phyloP scores from a whole-genome alignment of 1,140 invertebrate species.

The Trissolcus basalis region DNA sequence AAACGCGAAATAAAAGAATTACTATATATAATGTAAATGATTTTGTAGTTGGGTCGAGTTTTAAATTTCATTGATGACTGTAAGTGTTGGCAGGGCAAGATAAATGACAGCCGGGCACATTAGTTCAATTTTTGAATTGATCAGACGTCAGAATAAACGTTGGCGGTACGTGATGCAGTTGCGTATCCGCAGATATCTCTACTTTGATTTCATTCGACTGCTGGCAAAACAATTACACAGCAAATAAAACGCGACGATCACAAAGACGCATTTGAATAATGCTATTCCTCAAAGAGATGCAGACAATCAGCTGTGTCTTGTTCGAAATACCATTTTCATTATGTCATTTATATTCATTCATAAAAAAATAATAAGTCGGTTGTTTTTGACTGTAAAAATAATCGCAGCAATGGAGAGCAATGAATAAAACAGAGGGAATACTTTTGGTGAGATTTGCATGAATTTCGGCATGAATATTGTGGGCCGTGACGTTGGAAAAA shows the following conservation, averaged over 20 bases:
- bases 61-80: too few species aligned
- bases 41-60: too few species aligned
- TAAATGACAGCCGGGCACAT: not conserved
- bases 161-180: too few species aligned
- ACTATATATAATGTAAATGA: too few species aligned
- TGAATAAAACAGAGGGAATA: slow-evolving; percentile 1
- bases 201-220: not conserved
- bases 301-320: not conserved
- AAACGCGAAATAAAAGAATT: too few species aligned
- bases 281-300: not conserved
- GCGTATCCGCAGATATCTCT: not conserved
- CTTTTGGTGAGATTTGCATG: slow-evolving; percentile 8
- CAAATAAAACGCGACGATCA: slow-evolving; percentile 1
- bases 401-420: too few species aligned
- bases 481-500: slow-evolving; percentile 20
- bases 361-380: too few species aligned
- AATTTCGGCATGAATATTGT: slow-evolving; percentile 23
- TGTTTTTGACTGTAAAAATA: too few species aligned
- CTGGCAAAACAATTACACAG: slow-evolving; percentile 2
- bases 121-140: not conserved
- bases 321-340: not conserved
- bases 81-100: too few species aligned
- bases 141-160: not conserved
- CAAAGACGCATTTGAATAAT: slow-evolving; percentile 1
- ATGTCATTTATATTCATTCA: not conserved